Base-by-base conservation (phyloP, 2,113 vertebrate species). In the Gobio gobio region DNA sequence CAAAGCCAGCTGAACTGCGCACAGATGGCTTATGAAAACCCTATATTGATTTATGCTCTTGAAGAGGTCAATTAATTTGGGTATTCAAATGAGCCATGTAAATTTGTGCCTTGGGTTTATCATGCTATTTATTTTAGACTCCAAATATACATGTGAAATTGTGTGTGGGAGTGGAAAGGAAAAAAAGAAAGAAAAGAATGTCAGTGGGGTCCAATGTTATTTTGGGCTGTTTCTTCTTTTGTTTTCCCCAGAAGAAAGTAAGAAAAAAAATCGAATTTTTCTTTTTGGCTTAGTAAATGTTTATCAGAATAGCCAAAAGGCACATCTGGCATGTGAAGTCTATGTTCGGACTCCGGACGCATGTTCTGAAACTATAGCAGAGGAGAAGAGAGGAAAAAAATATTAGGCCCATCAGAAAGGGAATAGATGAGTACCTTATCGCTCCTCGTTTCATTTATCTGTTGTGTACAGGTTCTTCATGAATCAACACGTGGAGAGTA, bases 391-490 rank as follows among this genome's bases (percentile, higher is more conserved):
- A 74, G 26, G n/a, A 36, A 56, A 6, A 40, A 13, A 82, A 33
- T 83, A 58, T 83, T 36, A 77, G 33, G 13, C 12, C 18, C 20
- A 13, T 86, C 70, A 75, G 14, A 63, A 81, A 79, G 40, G n/a
- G 49, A 83, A 78, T 51, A 61, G 20, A 58, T 16, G 61, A 83
- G 59, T 10, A 29, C 36, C 68, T 86, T 86, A 86, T 78, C 73
- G 2, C 26, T 18, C 29, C 61, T 64, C 51, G 58, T 51, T 63
- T 49, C 22, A 3, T 24, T 78, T 83, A 86, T 86, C 73, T 66
- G 36, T 78, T 45, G 0, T 63, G 72, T 82, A 77, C 80, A 86
- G 79, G 72, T 78, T 82, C 49, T 56, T 59, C 40, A 72, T 61
- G 58, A 73, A 81, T 86, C 54, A 81, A 40, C 26, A 58, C 1